Evolutionary conservation across 2,888 invertebrate species (phyloP).

Genomic region (Galerucella pusilla): DNA sequence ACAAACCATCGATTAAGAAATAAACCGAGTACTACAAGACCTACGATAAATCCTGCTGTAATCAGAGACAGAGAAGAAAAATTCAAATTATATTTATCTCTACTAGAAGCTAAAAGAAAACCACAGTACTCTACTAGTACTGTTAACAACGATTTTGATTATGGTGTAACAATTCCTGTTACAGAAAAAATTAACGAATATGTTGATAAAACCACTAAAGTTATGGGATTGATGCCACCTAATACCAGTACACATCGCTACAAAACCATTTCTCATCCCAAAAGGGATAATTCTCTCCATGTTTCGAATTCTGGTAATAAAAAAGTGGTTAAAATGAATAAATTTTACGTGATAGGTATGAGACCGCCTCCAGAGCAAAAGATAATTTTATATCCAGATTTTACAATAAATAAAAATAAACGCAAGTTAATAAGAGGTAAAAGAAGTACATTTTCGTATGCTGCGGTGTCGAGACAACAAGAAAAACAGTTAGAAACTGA

Average conservation of each 20-base stretch:
- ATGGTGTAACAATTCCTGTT: slow-evolving; percentile 27
- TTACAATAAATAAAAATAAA: slow-evolving; percentile 41
- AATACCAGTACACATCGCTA: slow-evolving; percentile 47
- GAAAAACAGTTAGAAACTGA: slow-evolving; percentile 33
- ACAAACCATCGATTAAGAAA: background rate
- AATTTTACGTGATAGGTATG: slow-evolving; percentile 60
- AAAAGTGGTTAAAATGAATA: slow-evolving; percentile 51
- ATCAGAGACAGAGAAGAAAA: slow-evolving; percentile 21
- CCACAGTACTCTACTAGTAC: background rate
- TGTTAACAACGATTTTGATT: background rate
- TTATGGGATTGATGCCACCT: slow-evolving; percentile 56
- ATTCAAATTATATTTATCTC: slow-evolving; percentile 31
- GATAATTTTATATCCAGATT: slow-evolving; percentile 55
- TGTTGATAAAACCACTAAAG: slow-evolving; percentile 32
- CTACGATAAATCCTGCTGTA: background rate
- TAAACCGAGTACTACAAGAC: background rate
- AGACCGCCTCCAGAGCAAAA: slow-evolving; percentile 59
- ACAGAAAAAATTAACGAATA: slow-evolving; percentile 39
- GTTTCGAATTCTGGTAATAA: slow-evolving; percentile 18
- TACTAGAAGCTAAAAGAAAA: slow-evolving; percentile 25
- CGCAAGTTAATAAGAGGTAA: slow-evolving; percentile 47
- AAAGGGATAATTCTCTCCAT: slow-evolving; percentile 34
- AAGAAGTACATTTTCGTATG: slow-evolving; percentile 54
- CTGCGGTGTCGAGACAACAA: slow-evolving; percentile 53
- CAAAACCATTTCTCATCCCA: slow-evolving; percentile 52